These are phyloP conservation scores for Cataglyphis altisquamis DNA, from an alignment of 2,888 invertebrate species.

Conservation along the genomic window DNA sequence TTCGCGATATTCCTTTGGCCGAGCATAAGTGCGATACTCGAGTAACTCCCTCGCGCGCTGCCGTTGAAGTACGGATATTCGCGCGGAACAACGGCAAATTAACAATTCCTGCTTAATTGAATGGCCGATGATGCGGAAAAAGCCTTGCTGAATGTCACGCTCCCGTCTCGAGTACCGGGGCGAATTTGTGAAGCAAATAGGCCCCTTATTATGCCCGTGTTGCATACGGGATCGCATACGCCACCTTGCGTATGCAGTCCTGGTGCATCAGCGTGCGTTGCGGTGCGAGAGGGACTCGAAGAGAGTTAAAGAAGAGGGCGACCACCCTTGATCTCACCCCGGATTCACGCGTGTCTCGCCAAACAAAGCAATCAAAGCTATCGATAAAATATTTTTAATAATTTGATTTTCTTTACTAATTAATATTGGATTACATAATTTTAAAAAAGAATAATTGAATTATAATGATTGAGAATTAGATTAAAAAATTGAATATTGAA, in stretches of 20 bases:
- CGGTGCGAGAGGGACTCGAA: constrained; percentile 53
- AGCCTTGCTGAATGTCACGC: constrained; percentile 67
- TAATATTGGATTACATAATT: neutral
- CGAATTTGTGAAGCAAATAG: constrained; percentile 83
- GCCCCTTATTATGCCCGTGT: constrained; percentile 75
- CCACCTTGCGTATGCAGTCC: constrained; percentile 70
- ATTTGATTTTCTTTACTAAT: neutral
- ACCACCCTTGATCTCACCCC: constrained; percentile 49
- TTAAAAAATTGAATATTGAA: neutral
- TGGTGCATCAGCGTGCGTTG: constrained; percentile 61
- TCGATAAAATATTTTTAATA: neutral
- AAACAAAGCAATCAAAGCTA: constrained; percentile 18
- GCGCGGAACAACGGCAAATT: constrained; percentile 74
- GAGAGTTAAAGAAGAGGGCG: constrained; percentile 44
- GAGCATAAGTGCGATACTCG: constrained; percentile 75
- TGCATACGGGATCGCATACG: constrained; percentile 74
- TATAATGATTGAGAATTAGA: neutral
- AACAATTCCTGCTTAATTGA: constrained; percentile 82
- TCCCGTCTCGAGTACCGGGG: constrained; percentile 66
- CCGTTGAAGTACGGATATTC: constrained; percentile 68
- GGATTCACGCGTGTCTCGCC: neutral
- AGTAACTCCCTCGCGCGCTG: constrained; percentile 45
- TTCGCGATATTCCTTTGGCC: constrained; percentile 60
- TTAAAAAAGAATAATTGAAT: neutral
- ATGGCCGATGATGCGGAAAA: constrained; percentile 75